Conservation (phyloP, 2,113 vertebrate species). For the Plecotus auritus region DNA sequence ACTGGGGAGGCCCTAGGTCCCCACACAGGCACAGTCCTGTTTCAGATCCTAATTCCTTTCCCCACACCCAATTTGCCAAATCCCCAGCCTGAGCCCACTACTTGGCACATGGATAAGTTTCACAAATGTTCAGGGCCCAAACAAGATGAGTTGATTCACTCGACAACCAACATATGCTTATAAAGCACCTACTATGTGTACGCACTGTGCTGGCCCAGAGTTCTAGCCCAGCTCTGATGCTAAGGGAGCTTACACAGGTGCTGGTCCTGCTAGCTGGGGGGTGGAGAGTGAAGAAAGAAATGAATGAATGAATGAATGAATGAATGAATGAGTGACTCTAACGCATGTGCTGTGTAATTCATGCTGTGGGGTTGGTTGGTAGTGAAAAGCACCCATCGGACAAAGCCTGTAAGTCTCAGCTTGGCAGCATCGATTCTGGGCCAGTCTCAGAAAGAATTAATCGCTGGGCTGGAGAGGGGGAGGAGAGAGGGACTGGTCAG, state of each 20-base stretch:
- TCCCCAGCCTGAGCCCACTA: background rate
- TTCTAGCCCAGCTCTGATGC: background rate
- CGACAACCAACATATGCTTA: background rate
- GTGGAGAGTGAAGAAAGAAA: background rate
- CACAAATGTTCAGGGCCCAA: no score
- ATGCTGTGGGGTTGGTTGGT: background rate
- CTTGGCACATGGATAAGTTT: rapidly evolving
- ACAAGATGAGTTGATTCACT: background rate
- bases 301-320: background rate
- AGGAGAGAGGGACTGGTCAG: background rate
- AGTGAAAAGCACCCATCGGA: background rate
- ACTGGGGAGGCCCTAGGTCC: background rate
- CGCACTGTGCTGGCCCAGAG: background rate
- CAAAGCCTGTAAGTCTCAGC: background rate
- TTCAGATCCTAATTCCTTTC: background rate
- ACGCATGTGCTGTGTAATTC: no score
- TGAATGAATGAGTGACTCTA: rapidly evolving
- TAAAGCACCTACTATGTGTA: background rate
- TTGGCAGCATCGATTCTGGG: background rate
- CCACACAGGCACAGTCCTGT: rapidly evolving
- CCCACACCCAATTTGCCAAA: no score
- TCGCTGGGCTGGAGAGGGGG: no score
- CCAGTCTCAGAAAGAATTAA: no score
- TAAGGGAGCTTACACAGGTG: background rate
- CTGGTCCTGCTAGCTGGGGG: background rate